These are phyloP conservation scores for Trichomalopsis sarcophagae DNA, from an alignment of 1,140 invertebrate genomes.

Conservation along the genomic window DNA sequence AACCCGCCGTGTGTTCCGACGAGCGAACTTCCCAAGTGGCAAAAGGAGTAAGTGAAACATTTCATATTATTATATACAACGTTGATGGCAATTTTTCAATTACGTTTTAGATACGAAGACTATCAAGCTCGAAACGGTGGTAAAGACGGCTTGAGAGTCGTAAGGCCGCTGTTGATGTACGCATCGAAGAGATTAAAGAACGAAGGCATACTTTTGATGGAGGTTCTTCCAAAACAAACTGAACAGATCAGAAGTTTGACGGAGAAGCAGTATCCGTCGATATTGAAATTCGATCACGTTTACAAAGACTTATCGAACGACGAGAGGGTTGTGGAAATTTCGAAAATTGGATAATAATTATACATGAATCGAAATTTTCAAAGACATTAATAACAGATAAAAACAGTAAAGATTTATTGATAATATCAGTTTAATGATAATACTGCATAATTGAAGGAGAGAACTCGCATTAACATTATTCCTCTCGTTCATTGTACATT, in stretches of 20 bases:
- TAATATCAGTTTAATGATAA: background rate
- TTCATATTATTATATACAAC: background rate
- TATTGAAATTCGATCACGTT: constrained; percentile 69
- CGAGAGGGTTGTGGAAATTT: constrained; percentile 77
- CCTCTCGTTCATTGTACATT: background rate
- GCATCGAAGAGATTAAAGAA: constrained; percentile 72
- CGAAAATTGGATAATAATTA: background rate
- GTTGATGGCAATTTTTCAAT: background rate
- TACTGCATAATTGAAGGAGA: background rate
- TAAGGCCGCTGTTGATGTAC: constrained; percentile 76
- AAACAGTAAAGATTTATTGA: background rate
- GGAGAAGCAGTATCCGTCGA: constrained; percentile 68
- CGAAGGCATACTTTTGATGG: constrained; percentile 76
- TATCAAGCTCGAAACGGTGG: constrained; percentile 79
- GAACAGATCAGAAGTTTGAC: constrained; percentile 74
- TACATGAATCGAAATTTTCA: background rate
- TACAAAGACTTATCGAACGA: constrained; percentile 77
- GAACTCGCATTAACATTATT: background rate
- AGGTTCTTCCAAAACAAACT: constrained; percentile 77
- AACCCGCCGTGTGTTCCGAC: constrained; percentile 81
- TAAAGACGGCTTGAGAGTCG: constrained; percentile 77
- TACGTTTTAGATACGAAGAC: constrained; percentile 77
- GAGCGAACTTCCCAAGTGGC: constrained; percentile 74
- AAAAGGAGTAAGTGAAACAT: constrained; percentile 21
- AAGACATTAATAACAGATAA: background rate